Evolutionary conservation across 2,797 vertebrate species (phyloP), one percentile per base, ranked within the genome.

Genomic region (Sebastes ruberrimus): DNA sequence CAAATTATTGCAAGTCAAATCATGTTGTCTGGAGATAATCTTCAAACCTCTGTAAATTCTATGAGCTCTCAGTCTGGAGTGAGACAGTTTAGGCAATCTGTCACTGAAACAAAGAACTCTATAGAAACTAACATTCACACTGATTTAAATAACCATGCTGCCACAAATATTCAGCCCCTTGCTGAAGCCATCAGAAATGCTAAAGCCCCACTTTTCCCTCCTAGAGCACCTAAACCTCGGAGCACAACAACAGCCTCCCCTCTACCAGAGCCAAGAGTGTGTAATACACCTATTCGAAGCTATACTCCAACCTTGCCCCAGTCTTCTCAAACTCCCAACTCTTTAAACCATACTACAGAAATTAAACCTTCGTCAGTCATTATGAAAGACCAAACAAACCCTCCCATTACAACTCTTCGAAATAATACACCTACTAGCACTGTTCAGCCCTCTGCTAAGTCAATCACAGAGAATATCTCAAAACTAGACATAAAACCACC

Each of bases 191-290:
- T 32, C 7, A 83, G 35, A 76, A 63, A 79, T n/a, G 49, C 74
- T 28, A 89, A 86, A 83, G 28, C 14, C 35, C 73, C 22, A 23
- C 23, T 53, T 32, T 86, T 57, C 30, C 70, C 83, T 57, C 53
- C 46, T 11, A 38, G 49, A 74, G 61, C 64, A 80, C 71, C n/a
- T 63, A 90, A 78, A 82, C 53, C 72, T 38, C 76, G 82, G 81
- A 10, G 25, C 14, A 10, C 63, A 67, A 74, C 72, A 28, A 86
- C 81, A 89, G 64, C 71, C 20, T 89, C 86, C 14, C 88, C 89
- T 70, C 13, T 88, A 33, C 80, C 71, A 20, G 78, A 88, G 20
- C 66, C 62, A 82, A 88, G 78, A 71, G 10, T 38, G 22, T 61
- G 52, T 63, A 80, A 69, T 9, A 78, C 74, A 32, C 81, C 84